Percentiles rank a stretch among this genome's conserved stretches.
Evolutionary conservation across 1,140 invertebrate genomes (phyloP).

Genomic region (Leptinotarsa defecta): DNA sequence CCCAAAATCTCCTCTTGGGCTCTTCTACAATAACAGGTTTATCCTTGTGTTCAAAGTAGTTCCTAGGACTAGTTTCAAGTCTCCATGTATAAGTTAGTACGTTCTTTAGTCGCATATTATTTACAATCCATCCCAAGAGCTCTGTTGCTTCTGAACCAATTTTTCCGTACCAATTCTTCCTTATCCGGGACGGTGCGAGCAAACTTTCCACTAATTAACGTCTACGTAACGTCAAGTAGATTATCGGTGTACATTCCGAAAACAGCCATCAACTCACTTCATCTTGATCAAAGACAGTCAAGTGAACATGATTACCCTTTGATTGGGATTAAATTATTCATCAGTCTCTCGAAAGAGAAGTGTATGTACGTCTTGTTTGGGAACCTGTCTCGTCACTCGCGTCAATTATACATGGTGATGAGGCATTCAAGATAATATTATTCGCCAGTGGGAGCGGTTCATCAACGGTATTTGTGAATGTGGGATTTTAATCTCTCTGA

Average conservation of each 20-base stretch:
- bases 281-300: constrained; percentile 5
- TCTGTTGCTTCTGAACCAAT: neutral
- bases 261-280: neutral
- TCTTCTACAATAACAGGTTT: no score
- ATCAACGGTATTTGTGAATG: neutral
- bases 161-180: neutral
- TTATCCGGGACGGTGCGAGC: neutral
- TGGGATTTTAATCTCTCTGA: neutral
- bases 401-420: constrained; percentile 6
- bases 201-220: constrained; percentile 3
- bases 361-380: neutral
- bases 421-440: neutral
- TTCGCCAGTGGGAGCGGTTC: neutral
- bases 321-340: constrained; percentile 3
- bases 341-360: neutral
- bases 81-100: no score
- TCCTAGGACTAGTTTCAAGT: no score
- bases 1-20: no score
- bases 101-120: neutral
- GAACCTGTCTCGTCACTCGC: neutral
- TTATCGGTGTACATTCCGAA: neutral
- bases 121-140: neutral
- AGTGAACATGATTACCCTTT: neutral
- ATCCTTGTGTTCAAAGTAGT: no score
- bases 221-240: constrained; percentile 4